phyloP scores from a whole-genome alignment of 1,140 invertebrate species.

The Acromyrmex echinatior region DNA sequence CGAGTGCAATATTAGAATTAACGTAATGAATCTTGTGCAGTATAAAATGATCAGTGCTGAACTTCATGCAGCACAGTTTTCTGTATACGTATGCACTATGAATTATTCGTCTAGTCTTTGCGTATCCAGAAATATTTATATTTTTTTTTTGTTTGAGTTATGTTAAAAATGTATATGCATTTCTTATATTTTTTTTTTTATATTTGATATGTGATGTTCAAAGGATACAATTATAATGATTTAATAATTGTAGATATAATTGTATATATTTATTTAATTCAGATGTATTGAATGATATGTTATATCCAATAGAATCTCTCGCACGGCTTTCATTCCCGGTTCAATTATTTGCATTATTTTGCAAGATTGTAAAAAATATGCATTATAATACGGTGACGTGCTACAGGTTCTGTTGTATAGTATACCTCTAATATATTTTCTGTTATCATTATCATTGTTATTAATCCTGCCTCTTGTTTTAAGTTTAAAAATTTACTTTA shows the following conservation, averaged over 20 bases:
- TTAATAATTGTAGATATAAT: slow-evolving; percentile 9
- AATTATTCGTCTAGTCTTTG: not conserved
- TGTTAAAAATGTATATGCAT: not conserved
- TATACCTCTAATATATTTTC: not conserved
- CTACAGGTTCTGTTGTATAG: slow-evolving; percentile 4
- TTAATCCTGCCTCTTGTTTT: not conserved
- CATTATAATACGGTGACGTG: not conserved
- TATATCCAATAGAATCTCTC: slow-evolving; percentile 18
- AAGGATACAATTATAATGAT: not conserved
- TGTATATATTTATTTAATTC: slow-evolving; percentile 32
- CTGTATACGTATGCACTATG: not conserved
- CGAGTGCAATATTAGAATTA: not conserved
- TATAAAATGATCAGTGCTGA: not conserved
- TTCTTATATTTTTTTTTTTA: slow-evolving; percentile 19
- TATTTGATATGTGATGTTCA: slow-evolving; percentile 15
- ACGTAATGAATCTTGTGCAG: not conserved
- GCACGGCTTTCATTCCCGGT: not conserved
- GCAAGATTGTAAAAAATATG: not conserved
- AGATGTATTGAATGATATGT: not conserved
- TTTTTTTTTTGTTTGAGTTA: slow-evolving; percentile 16
- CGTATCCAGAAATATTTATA: slow-evolving; percentile 9
- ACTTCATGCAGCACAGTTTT: not conserved
- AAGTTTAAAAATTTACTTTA: slow-evolving; percentile 31
- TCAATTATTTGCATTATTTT: slow-evolving; percentile 3
- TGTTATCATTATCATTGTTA: slow-evolving; percentile 29